Evolutionary conservation across 2,797 vertebrate genomes (phyloP).

Genomic region (Urosaurus nigricauda): DNA sequence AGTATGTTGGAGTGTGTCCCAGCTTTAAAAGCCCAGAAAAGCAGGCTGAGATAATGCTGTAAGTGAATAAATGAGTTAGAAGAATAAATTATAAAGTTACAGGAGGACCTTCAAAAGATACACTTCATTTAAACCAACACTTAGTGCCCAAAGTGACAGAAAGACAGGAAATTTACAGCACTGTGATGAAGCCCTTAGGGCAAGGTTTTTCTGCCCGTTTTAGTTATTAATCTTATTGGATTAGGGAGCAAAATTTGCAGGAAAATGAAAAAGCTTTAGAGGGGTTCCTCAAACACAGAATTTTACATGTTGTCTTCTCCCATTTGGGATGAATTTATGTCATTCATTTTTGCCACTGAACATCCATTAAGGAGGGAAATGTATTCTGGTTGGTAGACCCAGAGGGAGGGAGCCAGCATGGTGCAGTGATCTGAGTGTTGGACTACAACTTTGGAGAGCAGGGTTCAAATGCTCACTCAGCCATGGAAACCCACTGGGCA

Average conservation of each 20-base stretch:
- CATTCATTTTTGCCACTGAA: neutral
- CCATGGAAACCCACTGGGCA: too few relatives aligned
- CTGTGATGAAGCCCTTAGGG: neutral
- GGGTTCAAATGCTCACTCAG: too few relatives aligned
- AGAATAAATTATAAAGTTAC: neutral
- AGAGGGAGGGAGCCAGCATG: too few relatives aligned
- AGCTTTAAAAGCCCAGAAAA: neutral
- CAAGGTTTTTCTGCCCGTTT: neutral
- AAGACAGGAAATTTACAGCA: neutral
- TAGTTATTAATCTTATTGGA: neutral
- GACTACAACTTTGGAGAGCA: too few relatives aligned
- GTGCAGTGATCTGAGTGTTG: too few relatives aligned
- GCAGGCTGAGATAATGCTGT: neutral
- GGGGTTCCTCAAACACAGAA: neutral
- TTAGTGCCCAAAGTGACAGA: neutral
- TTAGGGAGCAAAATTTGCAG: slow-evolving; percentile 16
- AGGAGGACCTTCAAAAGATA: neutral
- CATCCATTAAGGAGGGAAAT: neutral
- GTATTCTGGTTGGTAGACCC: neutral
- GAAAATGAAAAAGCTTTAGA: neutral
- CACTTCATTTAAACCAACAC: neutral
- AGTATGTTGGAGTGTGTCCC: neutral
- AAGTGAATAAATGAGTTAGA: neutral
- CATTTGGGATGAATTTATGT: neutral
- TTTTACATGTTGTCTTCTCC: neutral